Percentiles rank a stretch among this genome's conserved stretches.
These are phyloP conservation scores for Goniozus legneri DNA, from an alignment of 1,140 invertebrate species.

Conservation along the genomic window DNA sequence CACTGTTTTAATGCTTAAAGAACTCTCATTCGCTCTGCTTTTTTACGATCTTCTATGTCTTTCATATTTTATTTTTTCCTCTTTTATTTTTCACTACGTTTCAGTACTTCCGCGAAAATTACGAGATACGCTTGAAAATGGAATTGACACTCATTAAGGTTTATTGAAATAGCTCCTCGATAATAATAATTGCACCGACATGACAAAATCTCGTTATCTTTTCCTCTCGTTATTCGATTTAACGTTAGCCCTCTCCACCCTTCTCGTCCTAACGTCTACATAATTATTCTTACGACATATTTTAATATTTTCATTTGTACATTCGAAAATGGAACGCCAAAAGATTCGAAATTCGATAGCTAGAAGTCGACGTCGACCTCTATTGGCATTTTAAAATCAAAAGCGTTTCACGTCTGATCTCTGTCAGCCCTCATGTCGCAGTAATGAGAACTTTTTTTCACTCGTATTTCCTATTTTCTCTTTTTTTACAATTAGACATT, in stretches of 20 bases:
- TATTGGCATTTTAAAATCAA: background rate
- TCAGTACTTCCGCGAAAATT: constrained; percentile 37
- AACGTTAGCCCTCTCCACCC: too few relatives aligned
- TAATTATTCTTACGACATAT: background rate
- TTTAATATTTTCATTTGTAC: background rate
- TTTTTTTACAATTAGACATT: too few relatives aligned
- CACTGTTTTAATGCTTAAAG: constrained; percentile 22
- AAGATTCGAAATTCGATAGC: too few relatives aligned
- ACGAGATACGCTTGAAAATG: constrained; percentile 49
- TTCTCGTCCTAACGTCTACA: too few relatives aligned
- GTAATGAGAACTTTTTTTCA: background rate
- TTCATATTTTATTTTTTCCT: constrained; percentile 11
- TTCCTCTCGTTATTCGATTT: background rate
- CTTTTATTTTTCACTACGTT: constrained; percentile 22
- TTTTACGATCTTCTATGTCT: constrained; percentile 5
- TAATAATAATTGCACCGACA: constrained; percentile 50
- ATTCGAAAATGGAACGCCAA: background rate
- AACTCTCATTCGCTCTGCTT: constrained; percentile 19
- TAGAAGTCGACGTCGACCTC: background rate
- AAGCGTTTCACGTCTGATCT: too few relatives aligned
- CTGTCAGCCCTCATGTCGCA: too few relatives aligned
- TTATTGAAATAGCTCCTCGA: constrained; percentile 49
- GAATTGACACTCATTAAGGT: constrained; percentile 56
- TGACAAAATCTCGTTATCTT: constrained; percentile 21
- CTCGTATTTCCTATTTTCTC: background rate